phyloP scores from a whole-genome alignment of 2,888 invertebrate species.

The Parascotia fuliginaria region DNA sequence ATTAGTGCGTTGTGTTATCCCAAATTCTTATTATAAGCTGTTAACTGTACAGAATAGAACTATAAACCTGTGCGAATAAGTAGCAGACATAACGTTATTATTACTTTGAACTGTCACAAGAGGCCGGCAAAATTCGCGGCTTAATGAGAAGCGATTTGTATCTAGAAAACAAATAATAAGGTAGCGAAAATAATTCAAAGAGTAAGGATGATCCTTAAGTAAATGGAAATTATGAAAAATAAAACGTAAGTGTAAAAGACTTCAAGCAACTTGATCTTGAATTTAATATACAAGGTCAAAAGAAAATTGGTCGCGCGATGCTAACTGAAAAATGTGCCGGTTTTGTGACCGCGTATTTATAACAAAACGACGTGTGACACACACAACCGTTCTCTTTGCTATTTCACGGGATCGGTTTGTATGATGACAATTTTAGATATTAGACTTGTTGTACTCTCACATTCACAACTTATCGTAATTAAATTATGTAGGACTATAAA shows the following conservation, averaged over 20 bases:
- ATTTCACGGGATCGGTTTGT: slow-evolving; percentile 56
- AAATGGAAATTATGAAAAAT: slow-evolving; percentile 36
- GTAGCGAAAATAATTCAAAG: slow-evolving; percentile 10
- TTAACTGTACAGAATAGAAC: slow-evolving; percentile 2
- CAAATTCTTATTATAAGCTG: not conserved
- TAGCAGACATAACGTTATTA: slow-evolving; percentile 25
- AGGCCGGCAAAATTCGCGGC: slow-evolving; percentile 6
- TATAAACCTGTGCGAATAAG: slow-evolving; percentile 5
- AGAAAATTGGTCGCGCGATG: slow-evolving; percentile 68
- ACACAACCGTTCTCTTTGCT: slow-evolving; percentile 54
- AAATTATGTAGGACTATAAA: not conserved
- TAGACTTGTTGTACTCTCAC: slow-evolving; percentile 19
- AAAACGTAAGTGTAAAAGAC: slow-evolving; percentile 53
- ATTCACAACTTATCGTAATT: not conserved
- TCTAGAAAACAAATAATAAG: not conserved
- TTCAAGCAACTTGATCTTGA: slow-evolving; percentile 62
- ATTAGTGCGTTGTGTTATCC: slow-evolving; percentile 8
- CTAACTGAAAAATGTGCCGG: slow-evolving; percentile 67
- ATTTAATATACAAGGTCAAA: slow-evolving; percentile 69
- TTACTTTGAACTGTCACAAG: slow-evolving; percentile 10
- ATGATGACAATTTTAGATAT: slow-evolving; percentile 44
- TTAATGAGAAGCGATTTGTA: slow-evolving; percentile 11
- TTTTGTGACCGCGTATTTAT: slow-evolving; percentile 71
- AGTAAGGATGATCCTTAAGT: too few relatives aligned
- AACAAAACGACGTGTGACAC: slow-evolving; percentile 65